These are phyloP conservation scores for Microctenopoma lineatum DNA, from an alignment of 2,797 vertebrate genomes.

Conservation along the genomic window DNA sequence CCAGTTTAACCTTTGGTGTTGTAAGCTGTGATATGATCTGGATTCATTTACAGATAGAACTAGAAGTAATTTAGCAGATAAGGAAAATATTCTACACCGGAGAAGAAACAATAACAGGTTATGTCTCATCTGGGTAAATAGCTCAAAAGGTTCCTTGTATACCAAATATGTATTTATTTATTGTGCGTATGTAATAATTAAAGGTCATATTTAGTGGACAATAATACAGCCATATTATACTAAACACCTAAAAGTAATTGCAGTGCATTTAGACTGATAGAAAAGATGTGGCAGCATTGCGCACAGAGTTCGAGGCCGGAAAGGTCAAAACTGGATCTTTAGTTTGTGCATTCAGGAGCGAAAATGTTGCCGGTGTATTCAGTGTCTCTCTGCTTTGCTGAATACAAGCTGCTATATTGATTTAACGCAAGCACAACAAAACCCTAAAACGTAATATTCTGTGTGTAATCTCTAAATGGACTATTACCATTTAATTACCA, in stretches of 20 bases:
- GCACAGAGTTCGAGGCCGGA: conserved; percentile 1
- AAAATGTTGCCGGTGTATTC: not conserved
- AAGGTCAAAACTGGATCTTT: conserved; percentile 32
- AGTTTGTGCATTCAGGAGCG: not conserved
- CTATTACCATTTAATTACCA: not conserved
- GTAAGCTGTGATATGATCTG: not conserved
- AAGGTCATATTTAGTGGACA: not conserved
- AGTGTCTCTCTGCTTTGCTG: not conserved
- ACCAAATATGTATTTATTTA: not conserved
- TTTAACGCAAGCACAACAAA: not conserved
- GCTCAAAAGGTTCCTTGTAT: not conserved
- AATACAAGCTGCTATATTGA: not conserved
- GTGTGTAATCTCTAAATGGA: not conserved
- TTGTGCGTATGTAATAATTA: too few species aligned
- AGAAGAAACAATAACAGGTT: not conserved
- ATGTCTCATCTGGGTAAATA: not conserved
- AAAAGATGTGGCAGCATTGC: not conserved
- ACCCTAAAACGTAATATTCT: not conserved
- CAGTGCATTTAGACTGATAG: not conserved
- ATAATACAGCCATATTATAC: conserved; percentile 3
- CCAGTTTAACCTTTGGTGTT: conserved; percentile 62
- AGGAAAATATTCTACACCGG: not conserved
- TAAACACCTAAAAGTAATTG: not conserved
- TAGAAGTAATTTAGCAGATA: not conserved
- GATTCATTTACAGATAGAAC: conserved; percentile 5